Base-by-base conservation (phyloP, 2,113 vertebrate genomes). In the Mus spicilegus region DNA sequence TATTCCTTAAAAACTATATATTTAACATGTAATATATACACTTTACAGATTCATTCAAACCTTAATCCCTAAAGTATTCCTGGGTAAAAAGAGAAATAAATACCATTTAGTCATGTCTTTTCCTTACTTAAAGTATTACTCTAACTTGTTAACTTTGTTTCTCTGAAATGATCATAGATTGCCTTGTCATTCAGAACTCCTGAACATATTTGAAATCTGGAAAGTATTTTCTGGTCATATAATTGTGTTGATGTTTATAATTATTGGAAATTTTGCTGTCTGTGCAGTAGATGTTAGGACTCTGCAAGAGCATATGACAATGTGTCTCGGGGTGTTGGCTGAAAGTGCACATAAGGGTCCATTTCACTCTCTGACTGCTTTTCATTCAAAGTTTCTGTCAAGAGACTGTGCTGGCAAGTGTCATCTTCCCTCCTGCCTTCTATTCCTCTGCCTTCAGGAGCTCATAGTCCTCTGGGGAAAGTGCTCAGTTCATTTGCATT, bases 201-300 rank as follows among this genome's bases (percentile, higher is more conserved):
- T 88, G 22, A 61, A 92, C 61, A 61, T 94, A 54, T 42, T 56
- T 70, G 63, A 81, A 73, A 70, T 61, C n/a, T 85, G 30, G 4
- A 12, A 92, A 93, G 75, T 12, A 39, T 12, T 61, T 46, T 76
- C 61, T 87, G 33, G 5, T 89, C 39, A 80, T 65, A 28, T 78
- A 88, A 72, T 77, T 97, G 72, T 86, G 90, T 88, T 70, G 4
- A 36, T 80, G 51, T 24, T 11, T 70, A 81, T 91, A 94, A 42
- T 92, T 88, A 28, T 91, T 65, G 81, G 42, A 56, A 92, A 73
- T 19, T 0, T 6, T 26, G 6, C 10, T 78, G 20, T 2, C 36
- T 78, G 9, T 49, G 33, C 76, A 42, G 5, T 13, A 12, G 19
- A 93, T 13, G 22, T 19, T 13, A 56, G 8, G 12, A 63, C 10